Percentiles rank a stretch among this genome's conserved stretches.
phyloP scores from a whole-genome alignment of 2,797 vertebrate species.

The Myotis findleyi region DNA sequence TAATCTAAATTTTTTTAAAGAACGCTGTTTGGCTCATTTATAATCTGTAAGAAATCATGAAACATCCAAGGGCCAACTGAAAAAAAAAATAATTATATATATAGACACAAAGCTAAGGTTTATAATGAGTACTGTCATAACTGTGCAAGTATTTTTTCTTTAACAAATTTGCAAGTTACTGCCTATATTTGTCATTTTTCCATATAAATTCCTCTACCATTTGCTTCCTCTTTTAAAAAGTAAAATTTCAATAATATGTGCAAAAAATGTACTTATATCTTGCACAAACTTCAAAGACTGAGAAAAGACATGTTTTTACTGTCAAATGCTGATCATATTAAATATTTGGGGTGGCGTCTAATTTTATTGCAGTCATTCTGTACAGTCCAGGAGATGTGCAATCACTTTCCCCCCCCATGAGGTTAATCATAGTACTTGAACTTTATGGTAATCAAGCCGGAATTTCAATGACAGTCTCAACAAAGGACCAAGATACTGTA shows the following conservation, averaged over 20 bases:
- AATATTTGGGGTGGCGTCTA: not conserved
- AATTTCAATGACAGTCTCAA: constrained; percentile 21
- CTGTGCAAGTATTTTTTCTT: not conserved
- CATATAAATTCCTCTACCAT: not conserved
- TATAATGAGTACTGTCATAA: not conserved
- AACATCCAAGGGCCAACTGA: not conserved
- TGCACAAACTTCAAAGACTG: not conserved
- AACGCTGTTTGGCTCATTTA: not conserved
- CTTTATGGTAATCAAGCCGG: constrained; percentile 14
- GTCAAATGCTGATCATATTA: not conserved
- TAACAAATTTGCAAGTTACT: not conserved
- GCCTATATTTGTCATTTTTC: not conserved
- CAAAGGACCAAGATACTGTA: not conserved
- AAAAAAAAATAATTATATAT: not conserved
- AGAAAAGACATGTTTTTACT: not conserved
- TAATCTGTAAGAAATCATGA: not conserved
- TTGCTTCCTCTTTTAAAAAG: not conserved
- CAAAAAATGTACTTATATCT: constrained; percentile 18
- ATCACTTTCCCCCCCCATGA: not conserved
- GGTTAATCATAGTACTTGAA: constrained; percentile 12
- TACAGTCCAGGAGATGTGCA: not conserved
- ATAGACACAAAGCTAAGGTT: constrained; percentile 2
- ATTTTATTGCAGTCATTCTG: not conserved
- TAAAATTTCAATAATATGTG: constrained; percentile 22
- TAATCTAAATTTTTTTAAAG: not conserved